These are phyloP conservation scores for Capromys pilorides DNA, from an alignment of 2,797 vertebrate species.

Conservation along the genomic window DNA sequence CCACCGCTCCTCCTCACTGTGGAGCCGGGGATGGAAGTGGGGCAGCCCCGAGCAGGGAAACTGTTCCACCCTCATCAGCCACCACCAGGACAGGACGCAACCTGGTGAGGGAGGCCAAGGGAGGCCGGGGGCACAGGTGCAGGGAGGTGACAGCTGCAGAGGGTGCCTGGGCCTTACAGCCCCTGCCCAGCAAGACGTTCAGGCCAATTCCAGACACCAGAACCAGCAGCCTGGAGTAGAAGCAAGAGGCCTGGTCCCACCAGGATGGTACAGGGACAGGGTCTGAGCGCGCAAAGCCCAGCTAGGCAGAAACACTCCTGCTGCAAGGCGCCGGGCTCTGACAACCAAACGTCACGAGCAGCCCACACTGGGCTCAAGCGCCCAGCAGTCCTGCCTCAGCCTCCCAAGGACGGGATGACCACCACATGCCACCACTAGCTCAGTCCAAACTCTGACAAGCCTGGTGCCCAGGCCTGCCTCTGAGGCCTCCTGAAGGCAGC, in stretches of 20 bases:
- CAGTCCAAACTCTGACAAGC: background rate
- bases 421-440: too few relatives aligned
- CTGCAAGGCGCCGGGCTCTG: background rate
- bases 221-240: background rate
- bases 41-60: background rate
- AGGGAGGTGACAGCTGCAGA: background rate
- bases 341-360: background rate
- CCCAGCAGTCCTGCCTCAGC: too few relatives aligned
- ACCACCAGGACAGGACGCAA: background rate
- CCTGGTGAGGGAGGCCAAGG: background rate
- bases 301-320: background rate
- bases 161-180: background rate
- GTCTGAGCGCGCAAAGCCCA: background rate
- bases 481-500: background rate
- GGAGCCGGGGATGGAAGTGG: background rate
- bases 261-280: background rate
- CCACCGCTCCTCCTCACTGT: background rate
- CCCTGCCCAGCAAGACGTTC: background rate
- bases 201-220: background rate
- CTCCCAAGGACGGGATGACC: background rate
- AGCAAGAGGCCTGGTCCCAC: background rate
- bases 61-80: background rate
- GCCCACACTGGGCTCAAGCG: background rate
- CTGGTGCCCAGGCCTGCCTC: background rate
- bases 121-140: background rate